Base-by-base conservation (phyloP, 2,113 vertebrate species). In the Malurus cyaneus region DNA sequence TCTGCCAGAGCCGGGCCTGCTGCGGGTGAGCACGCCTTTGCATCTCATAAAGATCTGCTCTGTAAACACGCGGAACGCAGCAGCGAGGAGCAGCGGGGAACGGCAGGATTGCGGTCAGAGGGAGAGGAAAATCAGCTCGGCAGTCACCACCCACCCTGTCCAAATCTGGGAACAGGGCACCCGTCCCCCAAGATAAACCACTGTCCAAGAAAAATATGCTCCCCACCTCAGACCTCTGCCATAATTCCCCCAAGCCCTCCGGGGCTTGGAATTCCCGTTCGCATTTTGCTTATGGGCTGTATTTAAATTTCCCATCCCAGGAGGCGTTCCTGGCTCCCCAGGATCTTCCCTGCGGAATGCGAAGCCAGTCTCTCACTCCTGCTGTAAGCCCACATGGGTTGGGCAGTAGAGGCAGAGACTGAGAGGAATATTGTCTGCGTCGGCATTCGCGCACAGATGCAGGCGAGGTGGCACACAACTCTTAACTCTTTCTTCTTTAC, bases 41-140 rank as follows among this genome's bases (percentile, higher is more conserved):
- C 29, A 52, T 69, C 52, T 8, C 64, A 4, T 2, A 2, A 34
- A 23, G 65, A 32, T 36, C 79, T n/a, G 44, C 3, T 32, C 57
- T 26, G 71, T 12, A 79, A 89, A 62, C 60, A 81, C 7, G 29
- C 14, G 4, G 31, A 16, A 34, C 0, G 3, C 66, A 28, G 1
- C 26, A 34, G 44, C 6, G 42, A 8, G 49, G 8, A 39, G 53
- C 20, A 14, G 59, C 23, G 4, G 8, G 41, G 59, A 60, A 11
- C 0, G 2, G 34, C 86, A 60, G 41, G n/a, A 44, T 1, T 10
- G 36, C 0, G 1, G n/a, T 24, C 53, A n/a, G 19, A 64, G 39
- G 41, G 41, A 31, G 41, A 31, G 28, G n/a, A 67, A 66, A 70
- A 29, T 6, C 78, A 39, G 0, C 62, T n/a, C 5, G 13, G 14